Base-by-base conservation (phyloP, 2,113 vertebrate genomes). In the Prunella fulvescens region DNA sequence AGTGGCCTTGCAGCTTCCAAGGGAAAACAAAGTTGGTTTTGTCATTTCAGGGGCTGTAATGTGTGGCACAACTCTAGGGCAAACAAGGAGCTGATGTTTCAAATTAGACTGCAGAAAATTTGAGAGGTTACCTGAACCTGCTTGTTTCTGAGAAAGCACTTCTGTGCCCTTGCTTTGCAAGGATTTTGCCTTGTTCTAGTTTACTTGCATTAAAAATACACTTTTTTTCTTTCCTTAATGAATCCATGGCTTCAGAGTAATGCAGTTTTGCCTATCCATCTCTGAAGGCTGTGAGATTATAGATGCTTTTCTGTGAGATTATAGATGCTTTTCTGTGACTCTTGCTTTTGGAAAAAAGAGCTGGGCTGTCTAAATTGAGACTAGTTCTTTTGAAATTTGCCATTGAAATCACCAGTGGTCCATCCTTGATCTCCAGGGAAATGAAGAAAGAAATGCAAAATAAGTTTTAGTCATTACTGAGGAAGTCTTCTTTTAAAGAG, bases 21-120 rank as follows among this genome's bases (percentile, higher is more conserved):
- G 18, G 40, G 67, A 81, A 74, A 86, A 88, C 54, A 79, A 64
- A 88, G 71, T 80, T 88, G 28, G 57, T 71, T 40, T 78, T 95
- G 56, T 78, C 35, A 22, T 62, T 92, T 79, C 39, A 81, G 74
- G 47, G 73, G 53, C 57, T 62, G 29, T 54, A 80, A 73, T 16
- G 26, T 18, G n/a, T 14, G 40, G 39, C 51, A 58, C 51, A 48
- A 3, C 39, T 80, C 42, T 80, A 54, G 47, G 82, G 60, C 85
- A 82, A 57, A 82, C 23, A 88, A 74, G 65, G 79, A 94, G 82
- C 64, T 83, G 79, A 51, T 95, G 82, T 80, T 94, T 92, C 60
- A 77, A 31, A 44, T 58, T 28, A 58, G 39, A 80, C 42, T 88
- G 81, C 60, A 81, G 79, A 88, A 88, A 91, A 88, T 40, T 42